These are phyloP conservation scores for Caenorhabditis elegans DNA, from an alignment of 1,140 invertebrate species.

Conservation along the genomic window DNA sequence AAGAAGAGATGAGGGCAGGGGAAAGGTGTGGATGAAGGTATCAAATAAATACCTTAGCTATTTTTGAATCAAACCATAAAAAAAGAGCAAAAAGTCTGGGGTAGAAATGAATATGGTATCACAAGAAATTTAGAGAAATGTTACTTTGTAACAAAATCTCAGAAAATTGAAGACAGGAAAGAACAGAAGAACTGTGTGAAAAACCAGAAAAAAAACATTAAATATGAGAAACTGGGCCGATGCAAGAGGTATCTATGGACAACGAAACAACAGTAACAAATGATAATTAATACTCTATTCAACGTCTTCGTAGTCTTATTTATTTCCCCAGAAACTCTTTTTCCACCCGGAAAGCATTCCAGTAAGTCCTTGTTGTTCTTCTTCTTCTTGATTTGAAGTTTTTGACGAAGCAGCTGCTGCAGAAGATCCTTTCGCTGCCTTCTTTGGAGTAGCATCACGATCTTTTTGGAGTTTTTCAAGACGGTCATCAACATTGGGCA, in stretches of 20 bases:
- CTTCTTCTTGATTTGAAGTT: background rate
- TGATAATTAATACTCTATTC: background rate
- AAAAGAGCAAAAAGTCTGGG: background rate
- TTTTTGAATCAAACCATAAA: background rate
- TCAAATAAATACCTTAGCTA: background rate
- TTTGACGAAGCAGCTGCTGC: constrained; percentile 10
- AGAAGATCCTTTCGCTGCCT: constrained; percentile 5
- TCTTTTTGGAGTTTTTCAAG: constrained; percentile 56
- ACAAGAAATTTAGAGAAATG: background rate
- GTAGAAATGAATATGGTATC: background rate
- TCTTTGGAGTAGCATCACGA: background rate
- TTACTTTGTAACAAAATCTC: background rate
- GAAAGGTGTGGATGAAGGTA: background rate
- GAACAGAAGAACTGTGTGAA: background rate
- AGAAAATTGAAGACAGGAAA: background rate
- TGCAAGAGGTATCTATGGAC: background rate
- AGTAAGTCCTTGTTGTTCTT: constrained; percentile 29
- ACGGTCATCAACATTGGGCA: constrained; percentile 48
- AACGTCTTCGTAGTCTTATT: background rate
- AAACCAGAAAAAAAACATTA: background rate
- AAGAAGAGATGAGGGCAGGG: background rate
- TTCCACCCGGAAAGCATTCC: constrained; percentile 47
- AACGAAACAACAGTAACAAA: background rate
- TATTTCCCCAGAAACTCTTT: constrained; percentile 32
- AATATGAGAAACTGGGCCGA: background rate